These are phyloP conservation scores for Aporophyla nigra DNA, from an alignment of 2,888 invertebrate species.

Conservation along the genomic window DNA sequence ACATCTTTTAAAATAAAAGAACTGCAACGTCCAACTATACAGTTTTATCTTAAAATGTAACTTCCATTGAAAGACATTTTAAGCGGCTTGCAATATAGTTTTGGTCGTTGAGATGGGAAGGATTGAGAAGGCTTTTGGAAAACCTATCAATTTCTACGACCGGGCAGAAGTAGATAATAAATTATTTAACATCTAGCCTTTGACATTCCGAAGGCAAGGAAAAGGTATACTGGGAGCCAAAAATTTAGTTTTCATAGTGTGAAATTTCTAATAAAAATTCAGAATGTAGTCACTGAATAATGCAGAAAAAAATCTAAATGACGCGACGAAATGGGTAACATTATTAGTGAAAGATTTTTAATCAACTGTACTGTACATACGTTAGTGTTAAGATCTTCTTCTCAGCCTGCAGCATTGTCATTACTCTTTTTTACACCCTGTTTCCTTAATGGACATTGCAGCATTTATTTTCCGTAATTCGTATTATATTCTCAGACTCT, in stretches of 20 bases:
- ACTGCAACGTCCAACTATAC: background rate
- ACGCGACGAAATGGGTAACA: background rate
- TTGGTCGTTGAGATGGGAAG: background rate
- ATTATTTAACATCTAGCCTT: constrained; percentile 23
- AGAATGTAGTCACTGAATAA: background rate
- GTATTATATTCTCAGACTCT: background rate
- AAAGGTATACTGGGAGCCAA: background rate
- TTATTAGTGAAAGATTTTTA: background rate
- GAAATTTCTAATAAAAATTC: constrained; percentile 1
- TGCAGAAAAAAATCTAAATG: background rate
- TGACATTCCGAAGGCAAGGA: constrained; percentile 21
- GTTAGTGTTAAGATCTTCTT: background rate
- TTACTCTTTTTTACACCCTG: background rate
- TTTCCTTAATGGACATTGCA: background rate
- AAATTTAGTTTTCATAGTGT: background rate
- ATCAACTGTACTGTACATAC: background rate
- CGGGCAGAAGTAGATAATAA: background rate
- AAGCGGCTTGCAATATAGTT: background rate
- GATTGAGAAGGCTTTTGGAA: constrained; percentile 4
- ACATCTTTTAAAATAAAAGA: constrained; percentile 22
- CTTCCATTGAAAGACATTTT: background rate
- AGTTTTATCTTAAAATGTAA: constrained; percentile 16
- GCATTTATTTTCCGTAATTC: constrained; percentile 1
- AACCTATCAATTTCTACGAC: constrained; percentile 20
- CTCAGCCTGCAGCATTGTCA: background rate